These are phyloP conservation scores for Patella caerulea DNA, from an alignment of 2,888 invertebrate species.

Conservation along the genomic window DNA sequence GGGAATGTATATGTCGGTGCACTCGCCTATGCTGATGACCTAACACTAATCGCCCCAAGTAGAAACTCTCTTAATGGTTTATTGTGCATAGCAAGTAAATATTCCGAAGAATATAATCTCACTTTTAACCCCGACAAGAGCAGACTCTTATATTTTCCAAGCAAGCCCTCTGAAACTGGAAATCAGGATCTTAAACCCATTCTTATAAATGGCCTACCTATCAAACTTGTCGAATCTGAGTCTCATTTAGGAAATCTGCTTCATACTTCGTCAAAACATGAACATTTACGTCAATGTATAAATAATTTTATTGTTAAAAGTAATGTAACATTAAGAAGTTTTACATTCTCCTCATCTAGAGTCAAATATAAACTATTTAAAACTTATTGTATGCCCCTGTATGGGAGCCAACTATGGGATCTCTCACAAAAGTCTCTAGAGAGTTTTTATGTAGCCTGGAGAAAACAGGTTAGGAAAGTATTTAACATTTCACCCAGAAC, in stretches of 20 bases:
- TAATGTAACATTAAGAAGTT: background rate
- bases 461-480: background rate
- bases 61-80: too few relatives aligned
- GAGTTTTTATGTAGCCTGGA: background rate
- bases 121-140: background rate
- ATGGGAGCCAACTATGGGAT: background rate
- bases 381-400: background rate
- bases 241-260: background rate
- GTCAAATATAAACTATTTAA: background rate
- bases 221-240: background rate
- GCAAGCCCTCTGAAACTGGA: constrained; percentile 1
- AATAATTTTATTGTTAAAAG: background rate
- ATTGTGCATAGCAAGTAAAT: too few relatives aligned
- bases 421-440: background rate
- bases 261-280: background rate
- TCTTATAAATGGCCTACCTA: background rate
- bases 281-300: background rate
- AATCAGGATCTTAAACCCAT: constrained; percentile 5
- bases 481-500: background rate
- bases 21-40: too few relatives aligned
- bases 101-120: too few relatives aligned
- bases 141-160: constrained; percentile 25
- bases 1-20: too few relatives aligned
- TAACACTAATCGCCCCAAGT: too few relatives aligned
- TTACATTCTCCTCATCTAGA: background rate